These are phyloP conservation scores for Argynnis bischoffii DNA, from an alignment of 2,888 invertebrate species.

Conservation along the genomic window DNA sequence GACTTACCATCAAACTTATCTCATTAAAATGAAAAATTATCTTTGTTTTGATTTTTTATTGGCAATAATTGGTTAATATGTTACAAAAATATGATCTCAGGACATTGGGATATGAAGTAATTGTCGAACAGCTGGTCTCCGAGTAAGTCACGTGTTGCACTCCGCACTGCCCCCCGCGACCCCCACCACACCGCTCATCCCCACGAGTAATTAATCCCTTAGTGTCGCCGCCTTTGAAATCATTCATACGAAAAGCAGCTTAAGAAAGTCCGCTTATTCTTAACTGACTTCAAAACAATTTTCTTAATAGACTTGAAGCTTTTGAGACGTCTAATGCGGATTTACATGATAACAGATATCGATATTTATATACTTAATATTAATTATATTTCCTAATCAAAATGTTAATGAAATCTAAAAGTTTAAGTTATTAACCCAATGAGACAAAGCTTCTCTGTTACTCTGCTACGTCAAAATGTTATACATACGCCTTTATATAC, in stretches of 20 bases:
- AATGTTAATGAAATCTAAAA: too few species aligned
- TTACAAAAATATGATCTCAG: too few species aligned
- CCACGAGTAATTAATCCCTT: conserved; percentile 29
- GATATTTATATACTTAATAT: not conserved
- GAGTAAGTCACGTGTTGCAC: conserved; percentile 11
- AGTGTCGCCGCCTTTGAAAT: conserved; percentile 23
- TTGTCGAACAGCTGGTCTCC: conserved; percentile 7
- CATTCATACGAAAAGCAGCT: conserved; percentile 29
- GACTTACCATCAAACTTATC: too few species aligned
- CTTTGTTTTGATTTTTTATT: too few species aligned
- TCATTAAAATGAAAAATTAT: too few species aligned
- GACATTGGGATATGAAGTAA: not conserved
- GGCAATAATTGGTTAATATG: too few species aligned
- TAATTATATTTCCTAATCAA: not conserved
- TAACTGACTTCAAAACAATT: conserved; percentile 15
- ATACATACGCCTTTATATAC: too few species aligned
- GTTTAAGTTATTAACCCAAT: too few species aligned
- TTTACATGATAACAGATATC: not conserved
- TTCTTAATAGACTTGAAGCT: conserved; percentile 7
- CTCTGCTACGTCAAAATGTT: too few species aligned
- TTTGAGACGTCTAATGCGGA: conserved; percentile 1
- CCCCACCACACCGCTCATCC: not conserved
- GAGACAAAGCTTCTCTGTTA: too few species aligned
- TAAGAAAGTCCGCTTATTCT: conserved; percentile 22
- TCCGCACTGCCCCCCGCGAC: not conserved